Base-by-base conservation (phyloP, 2,888 invertebrate species). In the Sinopyrophorus schimmeli region DNA sequence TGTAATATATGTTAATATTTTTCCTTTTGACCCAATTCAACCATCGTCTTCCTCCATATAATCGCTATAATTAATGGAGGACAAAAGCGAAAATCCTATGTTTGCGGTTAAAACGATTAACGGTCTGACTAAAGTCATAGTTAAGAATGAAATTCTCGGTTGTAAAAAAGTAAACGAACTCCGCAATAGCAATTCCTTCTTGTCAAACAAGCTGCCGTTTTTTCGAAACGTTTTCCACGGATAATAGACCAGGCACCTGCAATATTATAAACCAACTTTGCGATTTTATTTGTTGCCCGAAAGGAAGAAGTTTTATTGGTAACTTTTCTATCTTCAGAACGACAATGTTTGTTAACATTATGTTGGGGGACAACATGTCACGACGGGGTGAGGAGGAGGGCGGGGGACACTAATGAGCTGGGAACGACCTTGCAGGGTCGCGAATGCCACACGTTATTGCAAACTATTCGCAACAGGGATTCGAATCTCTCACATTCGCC, bases 381-480 rank as follows among this genome's bases (percentile, higher is more conserved):
- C 15, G 31, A 30, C 42, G 51, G 42, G 40, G 34, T 30, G 21
- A 37, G 41, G 34, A 34, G 35, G 31, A 43, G 47, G 41, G 53
- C 41, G 47, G 74, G 48, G 74, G 72, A 72, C 72, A 71, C 72
- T 59, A 60, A 59, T 62, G 60, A 62, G 55, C 58, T 60, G 61
- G 60, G 61, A 64, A 62, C 66, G 66, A 77, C 79, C 79, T 78
- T 79, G 79, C 78, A 78, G 76, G 67, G 67, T 66, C 67, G 65
- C 61, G 55, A 62, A 57, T 56, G 42, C 55, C 53, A 47, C 42
- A 53, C 51, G 49, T 51, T 49, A 47, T 52, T 54, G 14, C 39
- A 38, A 32, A 27, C 31, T 32, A 14, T 14, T 43, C 42, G 31
- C 43, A 10, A 27, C 27, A 43, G 49, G n/a, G 42, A 30, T 49